Base-by-base conservation (phyloP, 2,797 vertebrate species). In the Allobates femoralis region DNA sequence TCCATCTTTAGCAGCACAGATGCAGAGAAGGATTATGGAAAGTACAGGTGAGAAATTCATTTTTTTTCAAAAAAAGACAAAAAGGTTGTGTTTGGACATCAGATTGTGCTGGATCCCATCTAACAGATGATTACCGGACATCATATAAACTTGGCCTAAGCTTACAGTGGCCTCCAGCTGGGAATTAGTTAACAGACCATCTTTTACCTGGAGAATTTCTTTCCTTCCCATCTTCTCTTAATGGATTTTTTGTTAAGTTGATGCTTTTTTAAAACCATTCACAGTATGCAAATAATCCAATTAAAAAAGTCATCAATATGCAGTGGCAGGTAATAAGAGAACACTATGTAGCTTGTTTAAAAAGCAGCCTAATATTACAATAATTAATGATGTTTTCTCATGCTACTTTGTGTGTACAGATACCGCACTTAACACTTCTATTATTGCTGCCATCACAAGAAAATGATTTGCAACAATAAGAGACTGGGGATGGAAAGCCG, bases 281-380 rank as follows among this genome's bases (percentile, higher is more conserved):
- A 81, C 78, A 86, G 19, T 81, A 86, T 86, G 85, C 79, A 76
- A 86, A 86, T 81, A 86, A 77, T 82, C 71, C 60, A 86, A 87
- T 87, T 87, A 87, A 87, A 87, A 87, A 83, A 83, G 62, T 71
- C 73, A 87, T 87, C 75, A 87, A 83, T 87, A 77, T 50, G 32
- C 32, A 8, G 67, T 87, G 85, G 74, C 85, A 78, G 85, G 74
- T 78, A 87, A 87, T 87, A 87, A 83, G 73, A 78, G 62, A 53
- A 53, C 58, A 71, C 80, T 58, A 77, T 86, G 58, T 67, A 67
- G 69, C 51, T 10, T n/a, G 46, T 41, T 30, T 67, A 55, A 76
- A 81, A 77, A 83, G 69, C 58, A 71, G 53, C 74, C 73, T 83
- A 83, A 78, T 87, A 87, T 83, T 83, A 87, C 60, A 77, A 76